Percentiles rank a stretch among this genome's conserved stretches.
Conservation (phyloP, 2,113 vertebrate genomes). For the Hoplias malabaricus region DNA sequence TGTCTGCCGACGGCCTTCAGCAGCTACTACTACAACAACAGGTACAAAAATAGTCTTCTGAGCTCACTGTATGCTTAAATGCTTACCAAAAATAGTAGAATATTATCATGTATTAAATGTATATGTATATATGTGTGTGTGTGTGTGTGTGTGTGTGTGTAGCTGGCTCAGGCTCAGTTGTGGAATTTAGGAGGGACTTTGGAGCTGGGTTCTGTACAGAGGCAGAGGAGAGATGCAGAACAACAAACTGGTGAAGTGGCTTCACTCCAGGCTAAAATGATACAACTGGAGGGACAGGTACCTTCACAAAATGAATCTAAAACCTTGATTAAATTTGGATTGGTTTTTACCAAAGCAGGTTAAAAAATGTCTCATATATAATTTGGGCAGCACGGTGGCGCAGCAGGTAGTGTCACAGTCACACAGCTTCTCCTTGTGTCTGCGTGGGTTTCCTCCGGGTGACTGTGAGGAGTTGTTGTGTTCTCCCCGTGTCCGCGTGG, state of each 20-base stretch:
- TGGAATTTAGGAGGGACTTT: slow-evolving; percentile 50
- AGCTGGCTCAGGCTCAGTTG: slow-evolving; percentile 69
- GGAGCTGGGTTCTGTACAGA: slow-evolving; percentile 52
- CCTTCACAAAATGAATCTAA: no score
- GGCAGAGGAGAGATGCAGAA: slow-evolving; percentile 49
- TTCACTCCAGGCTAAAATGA: slow-evolving; percentile 66
- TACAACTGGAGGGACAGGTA: slow-evolving; percentile 83
- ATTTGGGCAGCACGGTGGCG: no score
- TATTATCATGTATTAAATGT: neutral
- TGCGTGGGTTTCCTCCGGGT: no score
- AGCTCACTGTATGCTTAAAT: no score
- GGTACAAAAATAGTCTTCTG: slow-evolving; percentile 40
- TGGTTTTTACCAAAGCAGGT: no score
- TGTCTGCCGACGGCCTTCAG: slow-evolving; percentile 52
- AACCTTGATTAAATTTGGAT: no score
- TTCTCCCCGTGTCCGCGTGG: no score
- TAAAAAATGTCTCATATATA: no score
- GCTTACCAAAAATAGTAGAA: neutral
- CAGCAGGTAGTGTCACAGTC: no score
- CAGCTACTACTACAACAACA: slow-evolving; percentile 69
- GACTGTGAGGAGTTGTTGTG: no score
- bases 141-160: slow-evolving; percentile 8
- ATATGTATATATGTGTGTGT: neutral
- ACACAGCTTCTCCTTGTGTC: no score
- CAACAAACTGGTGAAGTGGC: slow-evolving; percentile 62